Conservation (phyloP, 2,113 vertebrate species). For the Recurvirostra avosetta region DNA sequence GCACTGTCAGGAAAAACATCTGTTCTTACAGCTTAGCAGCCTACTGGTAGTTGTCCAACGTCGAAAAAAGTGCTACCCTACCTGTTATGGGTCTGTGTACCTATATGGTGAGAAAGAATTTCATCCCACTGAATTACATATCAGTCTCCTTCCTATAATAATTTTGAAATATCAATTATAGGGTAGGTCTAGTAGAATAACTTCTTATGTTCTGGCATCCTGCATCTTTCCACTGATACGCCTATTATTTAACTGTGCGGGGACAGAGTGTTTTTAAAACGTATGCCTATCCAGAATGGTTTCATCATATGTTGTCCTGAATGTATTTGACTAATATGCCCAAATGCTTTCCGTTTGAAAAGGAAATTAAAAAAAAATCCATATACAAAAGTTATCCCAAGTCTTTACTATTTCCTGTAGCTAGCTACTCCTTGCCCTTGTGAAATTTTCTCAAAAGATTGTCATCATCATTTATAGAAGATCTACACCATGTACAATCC, state of each 20-base stretch:
- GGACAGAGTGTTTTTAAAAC: not conserved
- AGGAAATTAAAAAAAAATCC: not conserved
- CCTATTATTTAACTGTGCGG: not conserved
- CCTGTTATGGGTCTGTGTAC: not conserved
- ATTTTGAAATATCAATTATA: not conserved
- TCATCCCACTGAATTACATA: not conserved
- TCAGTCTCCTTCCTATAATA: not conserved
- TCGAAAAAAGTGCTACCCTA: not conserved
- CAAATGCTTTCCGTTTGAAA: not conserved
- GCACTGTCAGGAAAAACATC: not conserved
- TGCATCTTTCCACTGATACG: not conserved
- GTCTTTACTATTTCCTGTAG: not conserved
- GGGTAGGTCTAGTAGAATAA: not conserved
- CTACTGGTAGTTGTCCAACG: too few species aligned
- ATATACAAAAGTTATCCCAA: not conserved
- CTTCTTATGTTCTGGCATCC: not conserved
- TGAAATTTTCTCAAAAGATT: not conserved
- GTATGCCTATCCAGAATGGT: not conserved
- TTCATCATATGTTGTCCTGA: not conserved
- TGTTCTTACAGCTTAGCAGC: not conserved
- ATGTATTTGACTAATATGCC: not conserved
- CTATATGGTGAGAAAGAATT: not conserved
- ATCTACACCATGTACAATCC: not conserved
- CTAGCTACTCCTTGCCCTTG: not conserved
- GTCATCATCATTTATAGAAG: not conserved